Conservation (phyloP, 2,113 vertebrate species). For the Eublepharis macularius region DNA sequence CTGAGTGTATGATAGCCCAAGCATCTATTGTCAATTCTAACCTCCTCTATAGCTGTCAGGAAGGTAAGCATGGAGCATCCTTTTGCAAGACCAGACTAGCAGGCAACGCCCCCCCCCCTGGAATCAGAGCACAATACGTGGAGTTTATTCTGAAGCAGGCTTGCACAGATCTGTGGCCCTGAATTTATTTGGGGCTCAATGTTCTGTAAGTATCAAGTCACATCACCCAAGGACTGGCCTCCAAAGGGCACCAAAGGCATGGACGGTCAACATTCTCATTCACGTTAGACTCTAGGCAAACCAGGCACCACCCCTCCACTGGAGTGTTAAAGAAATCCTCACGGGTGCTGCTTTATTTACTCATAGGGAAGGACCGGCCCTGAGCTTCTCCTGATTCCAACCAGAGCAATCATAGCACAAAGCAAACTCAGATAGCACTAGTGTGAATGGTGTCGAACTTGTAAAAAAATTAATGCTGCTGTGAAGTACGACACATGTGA, state of each 20-base stretch:
- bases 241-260: neutral
- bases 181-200: neutral
- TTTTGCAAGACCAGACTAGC: too few species aligned
- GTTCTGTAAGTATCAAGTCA: neutral
- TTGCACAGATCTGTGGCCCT: neutral
- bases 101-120: neutral
- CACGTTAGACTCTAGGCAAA: slow-evolving; percentile 19
- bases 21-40: neutral
- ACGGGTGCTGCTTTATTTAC: neutral
- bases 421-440: slow-evolving; percentile 8
- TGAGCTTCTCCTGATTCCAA: neutral
- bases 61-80: neutral
- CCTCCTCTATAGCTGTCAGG: neutral
- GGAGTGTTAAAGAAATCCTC: neutral
- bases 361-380: slow-evolving; percentile 19
- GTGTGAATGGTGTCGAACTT: slow-evolving; percentile 9
- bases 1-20: neutral
- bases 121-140: too few species aligned
- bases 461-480: slow-evolving; percentile 16
- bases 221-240: neutral
- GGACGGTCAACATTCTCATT: neutral
- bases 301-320: slow-evolving; percentile 12
- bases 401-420: neutral
- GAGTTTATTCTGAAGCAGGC: neutral
- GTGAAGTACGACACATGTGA: neutral